A percentile compares a stretch with the other conserved stretches of the same genome.
Evolutionary conservation across 2,888 invertebrate species (phyloP).

Genomic region (Parnassius smintheus): DNA sequence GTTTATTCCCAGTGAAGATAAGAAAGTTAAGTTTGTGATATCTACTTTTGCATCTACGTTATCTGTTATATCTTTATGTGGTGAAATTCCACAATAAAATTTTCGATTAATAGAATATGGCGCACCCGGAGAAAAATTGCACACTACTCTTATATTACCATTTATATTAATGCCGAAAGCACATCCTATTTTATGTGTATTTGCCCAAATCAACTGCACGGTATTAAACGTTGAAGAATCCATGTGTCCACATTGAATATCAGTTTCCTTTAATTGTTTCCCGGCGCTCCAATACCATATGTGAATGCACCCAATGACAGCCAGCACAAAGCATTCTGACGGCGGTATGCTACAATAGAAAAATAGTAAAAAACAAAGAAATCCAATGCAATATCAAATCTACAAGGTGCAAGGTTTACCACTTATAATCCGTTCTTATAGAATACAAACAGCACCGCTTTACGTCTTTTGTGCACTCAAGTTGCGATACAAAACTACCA

Average conservation of each 20-base stretch:
- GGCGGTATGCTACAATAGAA: slow-evolving; percentile 53
- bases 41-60: slow-evolving; percentile 29
- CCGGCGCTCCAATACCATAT: slow-evolving; percentile 65
- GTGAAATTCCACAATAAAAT: slow-evolving; percentile 61
- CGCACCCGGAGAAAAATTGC: slow-evolving; percentile 70
- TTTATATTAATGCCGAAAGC: slow-evolving; percentile 51
- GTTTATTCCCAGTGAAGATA: slow-evolving; percentile 44
- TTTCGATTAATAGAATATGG: slow-evolving; percentile 52
- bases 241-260: slow-evolving; percentile 61
- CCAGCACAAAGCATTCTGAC: slow-evolving; percentile 58
- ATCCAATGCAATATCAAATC: background rate
- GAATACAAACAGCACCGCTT: slow-evolving; percentile 52
- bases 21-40: slow-evolving; percentile 38
- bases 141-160: slow-evolving; percentile 62
- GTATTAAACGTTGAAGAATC: slow-evolving; percentile 53
- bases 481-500: slow-evolving; percentile 54
- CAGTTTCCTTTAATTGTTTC: slow-evolving; percentile 44
- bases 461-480: slow-evolving; percentile 67
- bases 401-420: slow-evolving; percentile 40
- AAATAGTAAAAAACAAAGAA: slow-evolving; percentile 8
- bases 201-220: slow-evolving; percentile 65
- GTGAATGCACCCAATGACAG: slow-evolving; percentile 65
- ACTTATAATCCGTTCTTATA: slow-evolving; percentile 39
- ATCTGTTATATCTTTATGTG: slow-evolving; percentile 41
- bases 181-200: slow-evolving; percentile 67